Conservation (phyloP, 2,888 invertebrate species). For the Drosophila cognata region DNA sequence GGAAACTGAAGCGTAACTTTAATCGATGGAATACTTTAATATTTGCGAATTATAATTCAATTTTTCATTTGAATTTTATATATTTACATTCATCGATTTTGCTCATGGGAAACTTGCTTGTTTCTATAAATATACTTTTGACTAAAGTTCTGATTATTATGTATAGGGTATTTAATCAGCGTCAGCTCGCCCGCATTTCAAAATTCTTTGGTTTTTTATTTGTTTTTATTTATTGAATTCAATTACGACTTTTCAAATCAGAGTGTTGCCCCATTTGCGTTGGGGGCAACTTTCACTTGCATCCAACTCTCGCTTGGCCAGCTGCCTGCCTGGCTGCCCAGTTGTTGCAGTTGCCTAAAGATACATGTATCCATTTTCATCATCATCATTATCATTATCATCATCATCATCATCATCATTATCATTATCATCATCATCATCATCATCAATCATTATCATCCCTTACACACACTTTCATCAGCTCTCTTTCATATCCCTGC, state of each 20-base stretch:
- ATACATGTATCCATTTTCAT: conserved; percentile 15
- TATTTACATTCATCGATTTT: background rate
- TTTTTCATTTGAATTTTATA: background rate
- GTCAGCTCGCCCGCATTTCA: background rate
- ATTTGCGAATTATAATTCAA: background rate
- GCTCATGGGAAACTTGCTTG: no score
- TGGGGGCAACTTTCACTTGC: conserved; percentile 61
- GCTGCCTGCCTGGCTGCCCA: conserved; percentile 16
- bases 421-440: conserved; percentile 16
- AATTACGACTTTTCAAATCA: conserved; percentile 43
- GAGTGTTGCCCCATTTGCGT: conserved; percentile 38
- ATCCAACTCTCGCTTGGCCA: conserved; percentile 26
- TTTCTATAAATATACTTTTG: background rate
- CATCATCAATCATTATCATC: conserved; percentile 17
- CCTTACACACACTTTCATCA: conserved; percentile 35
- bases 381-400: conserved; percentile 9
- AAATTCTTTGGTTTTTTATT: conserved; percentile 14
- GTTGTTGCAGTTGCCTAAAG: conserved; percentile 2
- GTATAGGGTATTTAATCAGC: conserved; percentile 3
- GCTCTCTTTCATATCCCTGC: conserved; percentile 45
- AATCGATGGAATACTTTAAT: background rate
- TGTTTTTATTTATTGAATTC: conserved; percentile 36
- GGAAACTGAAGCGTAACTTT: background rate
- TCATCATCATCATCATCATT: conserved; percentile 13
- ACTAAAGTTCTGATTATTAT: background rate